A percentile compares a stretch with the other conserved stretches of the same genome.
phyloP scores from a whole-genome alignment of 2,113 vertebrate genomes.

The Chionodraco myersi region DNA sequence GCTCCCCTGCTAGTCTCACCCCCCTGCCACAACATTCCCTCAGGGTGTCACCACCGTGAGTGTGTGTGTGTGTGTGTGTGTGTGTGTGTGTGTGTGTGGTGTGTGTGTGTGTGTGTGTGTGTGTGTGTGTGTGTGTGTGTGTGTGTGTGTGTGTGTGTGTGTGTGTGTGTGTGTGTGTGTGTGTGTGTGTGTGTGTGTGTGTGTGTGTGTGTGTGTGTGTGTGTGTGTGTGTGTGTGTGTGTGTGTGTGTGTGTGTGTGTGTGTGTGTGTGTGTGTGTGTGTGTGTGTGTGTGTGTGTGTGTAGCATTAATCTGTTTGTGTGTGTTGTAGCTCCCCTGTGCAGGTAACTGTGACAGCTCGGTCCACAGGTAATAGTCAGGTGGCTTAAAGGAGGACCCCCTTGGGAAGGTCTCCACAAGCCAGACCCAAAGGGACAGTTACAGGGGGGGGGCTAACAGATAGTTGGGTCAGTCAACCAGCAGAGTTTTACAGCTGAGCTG shows the following conservation, averaged over 20 bases:
- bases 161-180: no score
- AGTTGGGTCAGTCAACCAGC: conserved; percentile 51
- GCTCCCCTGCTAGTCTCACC: conserved; percentile 59
- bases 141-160: no score
- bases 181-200: no score
- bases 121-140: background rate
- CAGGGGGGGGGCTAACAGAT: conserved; percentile 11
- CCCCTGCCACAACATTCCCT: conserved; percentile 50
- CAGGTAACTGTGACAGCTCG: conserved; percentile 77
- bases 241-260: no score
- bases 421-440: conserved; percentile 47
- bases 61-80: no score
- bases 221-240: no score
- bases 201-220: no score
- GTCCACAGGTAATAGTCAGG: conserved; percentile 76
- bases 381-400: conserved; percentile 65
- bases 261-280: conserved; percentile 12
- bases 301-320: background rate
- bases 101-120: no score
- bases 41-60: conserved; percentile 52
- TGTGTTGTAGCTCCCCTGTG: conserved; percentile 68
- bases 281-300: conserved; percentile 12
- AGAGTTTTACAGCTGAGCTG: conserved; percentile 46
- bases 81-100: no score
- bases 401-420: conserved; percentile 51